Base-by-base conservation (phyloP, 1,140 invertebrate genomes). In the Arctopsyche grandis region DNA sequence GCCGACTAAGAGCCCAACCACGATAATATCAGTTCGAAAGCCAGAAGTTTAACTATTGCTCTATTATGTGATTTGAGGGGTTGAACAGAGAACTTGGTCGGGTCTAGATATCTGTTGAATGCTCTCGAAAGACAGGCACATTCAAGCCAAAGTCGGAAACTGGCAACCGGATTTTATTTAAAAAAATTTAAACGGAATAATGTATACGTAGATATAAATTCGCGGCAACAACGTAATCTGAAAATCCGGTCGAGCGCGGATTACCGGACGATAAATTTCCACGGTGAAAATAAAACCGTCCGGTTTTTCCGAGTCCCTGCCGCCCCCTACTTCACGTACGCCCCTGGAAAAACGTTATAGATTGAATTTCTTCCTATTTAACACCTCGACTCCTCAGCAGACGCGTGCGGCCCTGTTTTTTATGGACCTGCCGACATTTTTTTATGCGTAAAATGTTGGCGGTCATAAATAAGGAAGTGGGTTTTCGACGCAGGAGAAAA, bases 301-400 rank as follows among this genome's bases (percentile, higher is more conserved):
- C 48, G 56, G 48, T 29, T 26, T 22, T 74, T 74, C 24, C 56
- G 56, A 21, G 14, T 21, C 21, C 56, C 56, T 52, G 12, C 48
- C 48, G 12, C 63, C 52, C 66, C 58, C n/a, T n/a, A n/a, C n/a
- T 22, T 56, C 38, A 70, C 80, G 29, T 56, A 77, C n/a, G n/a
- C n/a, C 75, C 80, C 70, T 81, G 80, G 69, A 77, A 77, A 66
- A 52, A 69, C 38, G 43, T 19, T 74, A 79, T 78, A 82, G 78
- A 82, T 82, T 80, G 81, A 79, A 82, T 82, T 82, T 82, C 79
- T 78, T 79, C 38, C 81, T 80, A 79, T 82, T 82, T 80, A 80
- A 80, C 79, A 78, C 48, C 48, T 80, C 74, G 79, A 69, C 63
- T n/a, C 56, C 63, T 60, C 22, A 16, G 38, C 26, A 16, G 1